Evolutionary conservation across 2,888 invertebrate species (phyloP), one percentile per base, ranked within the genome.

Genomic region (Tethea ocularis): DNA sequence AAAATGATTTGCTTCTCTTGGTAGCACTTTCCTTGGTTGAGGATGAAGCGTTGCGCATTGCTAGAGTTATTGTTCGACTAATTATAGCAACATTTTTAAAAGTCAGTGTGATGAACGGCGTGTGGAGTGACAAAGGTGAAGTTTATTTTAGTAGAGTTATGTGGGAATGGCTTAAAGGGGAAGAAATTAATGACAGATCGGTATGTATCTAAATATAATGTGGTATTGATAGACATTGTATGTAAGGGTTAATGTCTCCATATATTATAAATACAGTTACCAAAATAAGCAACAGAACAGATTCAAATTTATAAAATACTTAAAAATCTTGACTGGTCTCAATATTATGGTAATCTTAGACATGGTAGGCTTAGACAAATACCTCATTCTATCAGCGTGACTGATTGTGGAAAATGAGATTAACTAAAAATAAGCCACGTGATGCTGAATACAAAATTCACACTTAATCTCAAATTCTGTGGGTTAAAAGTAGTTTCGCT

Each of bases 1-100:
- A 81, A 76, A 79, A 88, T 88, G 90, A 88, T 88, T 88, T 80
- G 86, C 74, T 72, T 76, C 83, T 77, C 72, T 80, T 69, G 82
- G 86, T 72, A 75, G 84, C 87, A 82, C 85, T 84, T 77, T 76
- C 71, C 74, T 70, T 64, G 72, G 73, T 71, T 62, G 77, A 72
- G 70, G 67, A 80, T 79, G 84, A 88, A 77, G 77, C 71, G 75
- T 71, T 64, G 64, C 78, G 75, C 71, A 84, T 81, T 83, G 83
- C 80, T 74, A 63, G 64, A 76, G 71, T 75, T 78, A 83, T 82
- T 77, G 69, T 81, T 68, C 20, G 38, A 72, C 86, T 89, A 90
- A 88, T 87, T 86, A 88, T 88, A 89, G 85, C 80, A 68, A 74
- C 63, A 74, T 77, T 81, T 78, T 79, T 72, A 71, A 71, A 75